Base-by-base conservation (phyloP, 2,797 vertebrate species). In the Micromesistius poutassou region DNA sequence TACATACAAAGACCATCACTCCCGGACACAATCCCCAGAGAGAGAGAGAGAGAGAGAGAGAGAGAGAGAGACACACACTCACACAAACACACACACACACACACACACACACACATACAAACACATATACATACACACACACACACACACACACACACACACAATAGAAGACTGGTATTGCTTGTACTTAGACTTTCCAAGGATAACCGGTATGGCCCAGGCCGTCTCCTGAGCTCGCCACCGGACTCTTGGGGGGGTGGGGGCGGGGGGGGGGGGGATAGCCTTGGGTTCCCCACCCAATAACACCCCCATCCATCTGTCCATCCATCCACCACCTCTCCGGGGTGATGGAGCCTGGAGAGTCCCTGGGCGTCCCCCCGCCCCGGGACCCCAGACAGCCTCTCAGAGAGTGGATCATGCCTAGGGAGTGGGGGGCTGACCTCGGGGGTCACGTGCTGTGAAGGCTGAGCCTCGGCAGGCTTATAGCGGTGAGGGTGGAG, bases 211-310 rank as follows among this genome's bases (percentile, higher is more conserved):
- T 4, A 19, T 50, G 19, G 46, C 46, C 1, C 5, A 22, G 14
- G 14, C 84, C 83, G 80, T 36, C 35, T 7, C 35, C 35, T 36
- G 35, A 36, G 35, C 35, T 36, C 8, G 35, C 35, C 5, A 6
- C 5, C 35, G 35, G 35, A 36, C 14, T 82, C 86, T 81, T 4
- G 19, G 84, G 70, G 80, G 81, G 87, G 76, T 82, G 79, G 83
- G 83, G 72, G 86, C 77, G 86, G 66, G 62, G 81, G 83, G 87
- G 84, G 87, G 88, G 82, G 82, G 38, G 74, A 80, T 30, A 82
- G 83, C 91, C 91, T 91, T 91, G 91, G 83, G 81, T 88, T 81
- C 82, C 79, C 80, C 85, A 86, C 77, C 84, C 76, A 82, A 85
- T 83, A 77, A 81, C 83, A 81, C 66, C n/a, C 66, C 28, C n/a